Evolutionary conservation across 1,140 invertebrate species (phyloP), one percentile per base, ranked within the genome.

Genomic region (Delia radicum): DNA sequence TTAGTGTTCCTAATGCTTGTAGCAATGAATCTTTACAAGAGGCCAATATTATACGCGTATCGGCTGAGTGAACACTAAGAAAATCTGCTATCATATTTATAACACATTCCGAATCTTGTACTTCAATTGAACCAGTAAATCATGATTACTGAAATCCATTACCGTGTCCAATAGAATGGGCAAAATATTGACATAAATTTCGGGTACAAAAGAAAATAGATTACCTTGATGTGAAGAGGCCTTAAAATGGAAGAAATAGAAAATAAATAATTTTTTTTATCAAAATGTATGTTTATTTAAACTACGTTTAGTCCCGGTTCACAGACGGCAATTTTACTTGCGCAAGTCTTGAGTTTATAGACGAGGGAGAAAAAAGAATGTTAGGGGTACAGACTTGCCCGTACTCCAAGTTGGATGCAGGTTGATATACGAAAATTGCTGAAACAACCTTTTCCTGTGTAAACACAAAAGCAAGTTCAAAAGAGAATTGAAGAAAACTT

Each of bases 131-230:
- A 80, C 74, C 27, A 75, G 75, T 12, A 85, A 77, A 29, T 87
- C 85, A 42, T 85, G 85, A 79, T 84, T 79, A 67, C 79, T 81
- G 24, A 93, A 83, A 81, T 94, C 92, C 69, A 94, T 88, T 63
- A 93, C 88, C 7, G 91, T 89, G 74, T 94, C 93, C 33, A 86
- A 65, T 27, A 86, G 46, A 29, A 86, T 84, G 2, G 85, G 85
- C 24, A 86, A 63, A 13, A 81, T 81, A 80, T 86, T 86, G 7
- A 95, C 88, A 82, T 95, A 95, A 81, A 94, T 93, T 77, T 95
- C 93, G 2, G 94, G 94, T 15, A 95, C 91, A 83, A 95, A 95
- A 10, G 91, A 89, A 84, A 95, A 95, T 33, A 95, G 88, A 4
- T 90, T 87, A 12, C 91, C 91, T 48, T 89, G 87, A n/a, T 82